Conservation (phyloP, 2,113 vertebrate species). For the Macquaria australasica region DNA sequence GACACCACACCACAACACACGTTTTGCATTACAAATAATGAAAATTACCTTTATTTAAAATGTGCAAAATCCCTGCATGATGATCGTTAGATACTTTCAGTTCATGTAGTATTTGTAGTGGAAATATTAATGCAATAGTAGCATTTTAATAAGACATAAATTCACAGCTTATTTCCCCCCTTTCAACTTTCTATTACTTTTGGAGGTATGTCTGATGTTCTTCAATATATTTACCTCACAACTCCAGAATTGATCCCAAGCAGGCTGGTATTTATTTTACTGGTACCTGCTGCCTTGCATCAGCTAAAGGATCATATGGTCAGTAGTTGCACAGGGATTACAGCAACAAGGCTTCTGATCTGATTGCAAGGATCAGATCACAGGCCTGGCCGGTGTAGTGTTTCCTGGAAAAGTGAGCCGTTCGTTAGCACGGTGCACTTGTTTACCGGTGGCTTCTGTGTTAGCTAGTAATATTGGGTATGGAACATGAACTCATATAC, state of each 20-base stretch:
- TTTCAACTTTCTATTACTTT: neutral
- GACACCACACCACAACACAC: neutral
- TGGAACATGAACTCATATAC: neutral
- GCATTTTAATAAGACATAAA: neutral
- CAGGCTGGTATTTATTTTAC: neutral
- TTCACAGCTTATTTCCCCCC: neutral
- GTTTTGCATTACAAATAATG: neutral
- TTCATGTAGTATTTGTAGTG: neutral
- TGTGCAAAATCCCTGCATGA: neutral
- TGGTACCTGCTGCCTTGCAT: neutral
- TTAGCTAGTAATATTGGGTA: neutral
- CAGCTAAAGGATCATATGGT: constrained; percentile 4
- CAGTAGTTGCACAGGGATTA: neutral
- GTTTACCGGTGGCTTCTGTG: neutral
- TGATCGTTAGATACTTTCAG: neutral
- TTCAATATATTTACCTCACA: neutral
- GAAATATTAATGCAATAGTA: too few species aligned
- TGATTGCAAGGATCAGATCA: neutral
- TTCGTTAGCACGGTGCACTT: neutral
- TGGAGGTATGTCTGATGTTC: neutral
- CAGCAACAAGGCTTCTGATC: neutral
- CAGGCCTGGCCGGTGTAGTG: neutral
- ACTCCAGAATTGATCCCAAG: neutral
- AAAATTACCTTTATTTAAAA: neutral
- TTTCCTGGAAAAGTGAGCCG: neutral